phyloP scores from a whole-genome alignment of 1,140 invertebrate genomes.

The Intoshia linei region DNA sequence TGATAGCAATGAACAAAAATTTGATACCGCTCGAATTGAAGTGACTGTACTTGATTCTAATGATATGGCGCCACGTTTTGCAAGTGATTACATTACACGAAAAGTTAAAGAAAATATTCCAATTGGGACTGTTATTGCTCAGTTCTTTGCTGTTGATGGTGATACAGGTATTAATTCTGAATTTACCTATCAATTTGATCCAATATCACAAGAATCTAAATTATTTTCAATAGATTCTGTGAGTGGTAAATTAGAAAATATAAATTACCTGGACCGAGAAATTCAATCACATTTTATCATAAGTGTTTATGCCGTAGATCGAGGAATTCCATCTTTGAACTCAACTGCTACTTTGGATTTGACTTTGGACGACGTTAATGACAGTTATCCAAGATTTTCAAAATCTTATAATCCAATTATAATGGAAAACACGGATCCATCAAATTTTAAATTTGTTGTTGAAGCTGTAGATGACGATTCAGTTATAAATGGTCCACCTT shows the following conservation, averaged over 20 bases:
- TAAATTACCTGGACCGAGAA: background rate
- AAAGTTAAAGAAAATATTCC: constrained; percentile 65
- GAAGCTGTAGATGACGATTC: constrained; percentile 40
- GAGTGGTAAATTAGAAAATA: constrained; percentile 1
- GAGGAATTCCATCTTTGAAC: constrained; percentile 41
- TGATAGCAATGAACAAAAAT: constrained; percentile 3
- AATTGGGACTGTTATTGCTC: constrained; percentile 53
- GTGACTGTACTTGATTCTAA: constrained; percentile 5
- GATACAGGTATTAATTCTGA: constrained; percentile 33
- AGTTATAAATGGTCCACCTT: background rate
- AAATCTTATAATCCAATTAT: constrained; percentile 64
- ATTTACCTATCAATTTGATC: constrained; percentile 9
- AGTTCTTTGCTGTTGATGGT: constrained; percentile 62
- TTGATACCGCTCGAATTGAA: constrained; percentile 4
- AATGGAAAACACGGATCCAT: constrained; percentile 43
- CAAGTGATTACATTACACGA: no score
- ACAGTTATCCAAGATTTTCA: constrained; percentile 47
- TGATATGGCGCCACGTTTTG: constrained; percentile 4
- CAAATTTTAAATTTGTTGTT: constrained; percentile 59
- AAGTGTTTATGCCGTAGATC: constrained; percentile 1
- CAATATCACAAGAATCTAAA: background rate
- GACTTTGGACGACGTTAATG: constrained; percentile 73
- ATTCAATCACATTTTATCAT: constrained; percentile 1
- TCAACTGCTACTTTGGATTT: constrained; percentile 70
- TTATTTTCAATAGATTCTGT: background rate